Evolutionary conservation across 2,113 vertebrate species (phyloP).

Genomic region (Stictonetta naevosa): DNA sequence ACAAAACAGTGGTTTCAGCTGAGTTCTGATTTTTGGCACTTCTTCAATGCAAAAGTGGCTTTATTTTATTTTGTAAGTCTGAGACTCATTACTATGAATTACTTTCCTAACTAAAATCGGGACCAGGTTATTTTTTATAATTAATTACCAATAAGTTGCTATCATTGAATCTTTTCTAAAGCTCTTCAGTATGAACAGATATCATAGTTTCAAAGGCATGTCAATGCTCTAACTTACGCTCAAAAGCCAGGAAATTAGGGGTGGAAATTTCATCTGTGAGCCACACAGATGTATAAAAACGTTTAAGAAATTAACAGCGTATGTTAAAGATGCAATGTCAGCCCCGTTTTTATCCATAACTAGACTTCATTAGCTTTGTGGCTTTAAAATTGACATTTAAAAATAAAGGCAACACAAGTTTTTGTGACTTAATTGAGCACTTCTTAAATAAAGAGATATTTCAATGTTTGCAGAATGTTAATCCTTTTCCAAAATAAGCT

Average conservation of each 20-base stretch:
- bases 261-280: slow-evolving; percentile 38
- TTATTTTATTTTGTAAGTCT: background rate
- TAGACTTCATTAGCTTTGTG: slow-evolving; percentile 32
- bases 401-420: slow-evolving; percentile 21
- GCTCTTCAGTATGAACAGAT: slow-evolving; percentile 18
- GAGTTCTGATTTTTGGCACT: background rate
- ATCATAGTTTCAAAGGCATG: slow-evolving; percentile 8
- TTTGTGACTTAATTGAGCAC: slow-evolving; percentile 6
- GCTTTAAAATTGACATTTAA: slow-evolving; percentile 53
- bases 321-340: slow-evolving; percentile 41
- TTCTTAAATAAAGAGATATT: slow-evolving; percentile 43
- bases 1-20: slow-evolving; percentile 17
- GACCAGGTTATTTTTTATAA: slow-evolving; percentile 10
- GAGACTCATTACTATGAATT: background rate
- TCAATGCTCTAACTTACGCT: background rate
- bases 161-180: slow-evolving; percentile 5
- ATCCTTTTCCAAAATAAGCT: slow-evolving; percentile 27
- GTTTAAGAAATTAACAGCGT: slow-evolving; percentile 37
- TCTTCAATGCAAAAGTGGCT: background rate
- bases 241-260: slow-evolving; percentile 11
- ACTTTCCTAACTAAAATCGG: background rate
- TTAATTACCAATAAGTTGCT: background rate
- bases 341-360: slow-evolving; percentile 21
- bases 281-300: slow-evolving; percentile 51
- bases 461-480: slow-evolving; percentile 21